Percentiles rank a stretch among this genome's conserved stretches.
phyloP scores from a whole-genome alignment of 2,797 vertebrate genomes.

The Dromococcyx pavoninus region DNA sequence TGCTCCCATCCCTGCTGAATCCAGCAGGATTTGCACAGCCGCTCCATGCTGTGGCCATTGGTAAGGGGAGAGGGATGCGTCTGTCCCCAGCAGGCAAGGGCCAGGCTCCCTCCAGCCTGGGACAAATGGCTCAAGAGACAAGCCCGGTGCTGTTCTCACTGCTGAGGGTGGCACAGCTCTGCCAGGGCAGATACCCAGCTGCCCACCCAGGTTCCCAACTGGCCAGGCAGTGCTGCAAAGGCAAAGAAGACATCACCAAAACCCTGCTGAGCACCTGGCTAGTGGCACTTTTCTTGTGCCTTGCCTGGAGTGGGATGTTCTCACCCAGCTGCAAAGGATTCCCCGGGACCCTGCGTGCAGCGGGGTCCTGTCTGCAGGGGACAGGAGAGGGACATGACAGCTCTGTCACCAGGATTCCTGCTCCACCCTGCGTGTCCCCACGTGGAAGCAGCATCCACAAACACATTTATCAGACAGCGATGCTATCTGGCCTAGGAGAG shows the following conservation, averaged over 20 bases:
- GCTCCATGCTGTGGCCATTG: neutral
- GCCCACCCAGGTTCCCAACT: accelerated
- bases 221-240: neutral
- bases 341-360: neutral
- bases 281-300: neutral
- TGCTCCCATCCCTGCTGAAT: neutral
- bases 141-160: neutral
- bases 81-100: accelerated
- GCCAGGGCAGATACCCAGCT: neutral
- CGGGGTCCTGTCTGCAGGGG: accelerated
- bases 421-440: neutral
- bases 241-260: neutral
- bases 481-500: neutral
- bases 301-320: neutral
- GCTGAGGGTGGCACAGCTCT: accelerated
- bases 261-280: neutral
- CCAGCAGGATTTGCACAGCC: neutral
- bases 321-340: too few species aligned
- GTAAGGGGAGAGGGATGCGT: neutral
- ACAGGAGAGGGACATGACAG: neutral
- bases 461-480: accelerated
- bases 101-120: neutral
- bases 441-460: neutral
- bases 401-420: neutral
- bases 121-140: neutral